These are phyloP conservation scores for Petrophora chlorosata DNA, from an alignment of 2,888 invertebrate genomes.

Conservation along the genomic window DNA sequence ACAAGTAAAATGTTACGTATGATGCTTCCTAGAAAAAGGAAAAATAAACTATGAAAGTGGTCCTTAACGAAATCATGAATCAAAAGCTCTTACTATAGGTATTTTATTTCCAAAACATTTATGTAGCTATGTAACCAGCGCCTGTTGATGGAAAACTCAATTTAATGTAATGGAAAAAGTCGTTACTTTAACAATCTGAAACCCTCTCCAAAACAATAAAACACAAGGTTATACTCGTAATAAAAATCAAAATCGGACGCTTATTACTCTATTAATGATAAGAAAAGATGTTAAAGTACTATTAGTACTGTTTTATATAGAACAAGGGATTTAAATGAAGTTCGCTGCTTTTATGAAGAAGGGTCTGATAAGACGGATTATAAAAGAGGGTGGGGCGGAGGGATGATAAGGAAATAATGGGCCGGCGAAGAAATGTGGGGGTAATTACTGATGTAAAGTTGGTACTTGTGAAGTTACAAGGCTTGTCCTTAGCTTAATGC, in stretches of 20 bases:
- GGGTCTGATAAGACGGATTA: constrained; percentile 73
- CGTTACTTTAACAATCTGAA: constrained; percentile 13
- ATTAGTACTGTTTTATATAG: constrained; percentile 54
- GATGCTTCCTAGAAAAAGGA: no score
- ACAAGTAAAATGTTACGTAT: no score
- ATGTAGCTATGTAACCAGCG: no score
- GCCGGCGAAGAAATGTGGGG: constrained; percentile 60
- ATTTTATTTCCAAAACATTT: constrained; percentile 2
- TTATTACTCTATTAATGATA: constrained; percentile 51
- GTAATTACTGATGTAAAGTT: constrained; percentile 41
- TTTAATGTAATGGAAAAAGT: constrained; percentile 17
- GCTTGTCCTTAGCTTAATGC: neutral
- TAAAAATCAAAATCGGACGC: constrained; percentile 32
- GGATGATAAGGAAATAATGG: constrained; percentile 73
- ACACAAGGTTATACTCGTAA: constrained; percentile 6
- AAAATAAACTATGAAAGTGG: no score
- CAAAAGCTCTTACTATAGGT: no score
- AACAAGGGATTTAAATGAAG: constrained; percentile 71
- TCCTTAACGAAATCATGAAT: no score
- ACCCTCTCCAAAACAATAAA: constrained; percentile 15
- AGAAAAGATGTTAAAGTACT: constrained; percentile 59
- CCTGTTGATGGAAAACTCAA: constrained; percentile 16
- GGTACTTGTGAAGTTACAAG: constrained; percentile 14
- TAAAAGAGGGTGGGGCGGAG: constrained; percentile 67
- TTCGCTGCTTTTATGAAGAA: constrained; percentile 69